These are phyloP conservation scores for Diadromus collaris DNA, from an alignment of 2,888 invertebrate genomes.

Conservation along the genomic window DNA sequence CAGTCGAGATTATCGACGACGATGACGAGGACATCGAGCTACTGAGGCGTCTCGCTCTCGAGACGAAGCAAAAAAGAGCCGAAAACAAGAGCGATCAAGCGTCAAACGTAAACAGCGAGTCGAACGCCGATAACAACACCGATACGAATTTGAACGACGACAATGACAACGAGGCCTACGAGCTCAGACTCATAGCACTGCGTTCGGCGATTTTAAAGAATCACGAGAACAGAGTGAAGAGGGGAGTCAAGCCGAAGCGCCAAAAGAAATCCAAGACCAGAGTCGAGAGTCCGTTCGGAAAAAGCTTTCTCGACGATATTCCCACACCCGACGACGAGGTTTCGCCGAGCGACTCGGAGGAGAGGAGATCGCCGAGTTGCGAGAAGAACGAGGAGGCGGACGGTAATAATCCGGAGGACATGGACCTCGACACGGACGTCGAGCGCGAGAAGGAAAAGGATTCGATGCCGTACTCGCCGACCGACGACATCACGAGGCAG, in stretches of 20 bases:
- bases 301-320: constrained; percentile 72
- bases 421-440: constrained; percentile 77
- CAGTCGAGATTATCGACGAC: constrained; percentile 48
- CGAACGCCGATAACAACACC: constrained; percentile 44
- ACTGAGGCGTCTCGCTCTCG: constrained; percentile 73
- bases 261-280: constrained; percentile 44
- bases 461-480: constrained; percentile 75
- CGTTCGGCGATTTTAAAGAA: constrained; percentile 86
- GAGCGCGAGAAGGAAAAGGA: constrained; percentile 72
- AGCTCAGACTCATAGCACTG: constrained; percentile 85
- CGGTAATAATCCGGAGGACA: constrained; percentile 71
- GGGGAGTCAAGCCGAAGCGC: constrained; percentile 47
- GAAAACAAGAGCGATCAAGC: constrained; percentile 13
- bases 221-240: constrained; percentile 81
- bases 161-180: constrained; percentile 84
- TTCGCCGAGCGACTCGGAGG: constrained; percentile 50
- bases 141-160: constrained; percentile 70
- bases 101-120: constrained; percentile 45
- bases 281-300: constrained; percentile 75
- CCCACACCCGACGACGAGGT: constrained; percentile 66
- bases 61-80: constrained; percentile 73
- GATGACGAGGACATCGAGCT: constrained; percentile 75
- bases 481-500: constrained; percentile 69
- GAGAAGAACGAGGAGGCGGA: constrained; percentile 42
- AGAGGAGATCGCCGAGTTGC: constrained; percentile 26